Conservation (phyloP, 2,113 vertebrate genomes). For the Myrmophylax atrothorax region DNA sequence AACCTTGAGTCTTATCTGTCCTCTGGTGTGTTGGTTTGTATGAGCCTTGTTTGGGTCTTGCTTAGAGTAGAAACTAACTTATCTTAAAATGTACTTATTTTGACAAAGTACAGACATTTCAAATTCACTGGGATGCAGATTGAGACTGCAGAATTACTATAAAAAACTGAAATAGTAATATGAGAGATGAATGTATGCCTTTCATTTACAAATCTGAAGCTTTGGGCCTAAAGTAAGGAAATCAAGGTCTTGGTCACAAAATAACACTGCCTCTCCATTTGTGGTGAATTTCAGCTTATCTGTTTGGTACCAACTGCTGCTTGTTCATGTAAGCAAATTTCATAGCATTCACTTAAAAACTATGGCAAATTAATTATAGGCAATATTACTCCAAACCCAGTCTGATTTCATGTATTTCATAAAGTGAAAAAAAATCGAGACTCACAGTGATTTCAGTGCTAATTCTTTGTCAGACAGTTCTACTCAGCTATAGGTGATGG, state of each 20-base stretch:
- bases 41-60: background rate
- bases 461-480: background rate
- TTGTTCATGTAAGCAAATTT: background rate
- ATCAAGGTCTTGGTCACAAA: background rate
- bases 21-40: background rate
- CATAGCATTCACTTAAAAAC: background rate
- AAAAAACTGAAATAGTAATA: background rate
- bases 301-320: background rate
- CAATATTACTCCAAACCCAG: background rate
- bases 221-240: background rate
- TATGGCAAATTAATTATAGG: background rate
- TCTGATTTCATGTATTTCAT: background rate
- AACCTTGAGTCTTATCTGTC: background rate
- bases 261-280: background rate
- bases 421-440: background rate
- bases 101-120: background rate
- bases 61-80: background rate
- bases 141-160: background rate
- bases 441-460: background rate
- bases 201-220: background rate
- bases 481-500: accelerated
- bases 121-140: background rate
- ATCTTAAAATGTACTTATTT: background rate
- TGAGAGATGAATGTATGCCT: background rate
- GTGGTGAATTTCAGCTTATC: background rate